A percentile compares a stretch with the other conserved stretches of the same genome.
Conservation (phyloP, 2,888 invertebrate genomes). For the Entomobrya multifasciata region DNA sequence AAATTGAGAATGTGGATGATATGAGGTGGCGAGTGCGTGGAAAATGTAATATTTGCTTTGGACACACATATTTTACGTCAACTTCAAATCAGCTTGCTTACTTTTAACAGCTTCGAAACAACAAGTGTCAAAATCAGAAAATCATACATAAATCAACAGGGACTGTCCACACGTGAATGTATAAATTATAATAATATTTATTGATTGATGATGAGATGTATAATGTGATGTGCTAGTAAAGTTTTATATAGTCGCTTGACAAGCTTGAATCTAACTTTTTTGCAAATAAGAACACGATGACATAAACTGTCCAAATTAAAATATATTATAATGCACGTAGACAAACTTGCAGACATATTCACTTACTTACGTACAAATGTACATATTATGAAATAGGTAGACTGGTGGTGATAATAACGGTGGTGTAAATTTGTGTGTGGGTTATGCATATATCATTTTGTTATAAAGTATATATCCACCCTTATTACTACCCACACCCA, state of each 20-base stretch:
- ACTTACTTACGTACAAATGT: not conserved
- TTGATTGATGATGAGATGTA: conserved; percentile 22
- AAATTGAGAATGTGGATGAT: conserved; percentile 37
- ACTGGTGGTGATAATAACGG: conserved; percentile 32
- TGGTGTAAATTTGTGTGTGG: conserved; percentile 54
- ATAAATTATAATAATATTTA: conserved; percentile 49
- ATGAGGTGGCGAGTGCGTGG: not conserved
- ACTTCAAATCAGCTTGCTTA: conserved; percentile 26
- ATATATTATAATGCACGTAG: not conserved
- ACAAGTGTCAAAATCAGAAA: conserved; percentile 59
- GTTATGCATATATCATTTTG: conserved; percentile 18
- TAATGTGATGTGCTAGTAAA: not conserved
- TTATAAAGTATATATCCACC: not conserved
- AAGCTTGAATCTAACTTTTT: not conserved
- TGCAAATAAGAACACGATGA: not conserved
- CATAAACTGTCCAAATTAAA: conserved; percentile 10
- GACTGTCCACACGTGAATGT: conserved; percentile 32
- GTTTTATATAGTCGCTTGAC: conserved; percentile 11
- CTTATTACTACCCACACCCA: not conserved
- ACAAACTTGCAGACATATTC: not conserved
- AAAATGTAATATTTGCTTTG: conserved; percentile 41
- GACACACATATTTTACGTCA: conserved; percentile 41
- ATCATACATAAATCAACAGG: conserved; percentile 47
- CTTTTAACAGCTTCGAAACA: conserved; percentile 33
- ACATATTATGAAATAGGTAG: conserved; percentile 16